Percentiles rank a stretch among this genome's conserved stretches.
Evolutionary conservation across 2,888 invertebrate species (phyloP).

Genomic region (Noctua pronuba): DNA sequence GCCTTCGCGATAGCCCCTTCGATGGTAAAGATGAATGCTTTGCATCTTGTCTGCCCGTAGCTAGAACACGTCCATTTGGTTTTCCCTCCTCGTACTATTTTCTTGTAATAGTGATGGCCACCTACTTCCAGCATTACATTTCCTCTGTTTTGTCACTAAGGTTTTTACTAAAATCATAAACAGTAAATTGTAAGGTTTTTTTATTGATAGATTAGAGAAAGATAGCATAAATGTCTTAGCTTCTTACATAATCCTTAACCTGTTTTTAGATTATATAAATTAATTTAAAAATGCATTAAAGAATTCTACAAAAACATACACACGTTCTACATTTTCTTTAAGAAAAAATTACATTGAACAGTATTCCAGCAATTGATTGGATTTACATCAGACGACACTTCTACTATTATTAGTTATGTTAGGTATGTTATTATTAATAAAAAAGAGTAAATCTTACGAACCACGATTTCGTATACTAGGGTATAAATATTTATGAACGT

Average conservation of each 20-base stretch:
- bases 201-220: background rate
- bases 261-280: too few relatives aligned
- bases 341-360: background rate
- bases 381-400: background rate
- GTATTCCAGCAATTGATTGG: background rate
- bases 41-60: constrained; percentile 16
- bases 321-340: too few relatives aligned
- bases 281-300: too few relatives aligned
- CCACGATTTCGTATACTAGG: background rate
- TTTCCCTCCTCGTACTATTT: background rate
- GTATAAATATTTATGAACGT: background rate
- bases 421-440: background rate
- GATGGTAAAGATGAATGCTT: constrained; percentile 9
- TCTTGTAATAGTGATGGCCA: constrained; percentile 17
- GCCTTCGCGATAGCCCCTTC: constrained; percentile 11
- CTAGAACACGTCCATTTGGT: constrained; percentile 32
- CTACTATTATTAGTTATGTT: too few relatives aligned
- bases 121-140: constrained; percentile 17
- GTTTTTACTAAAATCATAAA: constrained; percentile 23
- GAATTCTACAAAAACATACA: too few relatives aligned
- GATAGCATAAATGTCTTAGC: background rate
- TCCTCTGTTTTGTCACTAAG: constrained; percentile 19
- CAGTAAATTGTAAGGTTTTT: background rate
- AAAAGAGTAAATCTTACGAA: background rate
- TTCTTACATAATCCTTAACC: background rate